These are phyloP conservation scores for Poeciliopsis presidionis DNA, from an alignment of 2,797 vertebrate species.

Conservation along the genomic window DNA sequence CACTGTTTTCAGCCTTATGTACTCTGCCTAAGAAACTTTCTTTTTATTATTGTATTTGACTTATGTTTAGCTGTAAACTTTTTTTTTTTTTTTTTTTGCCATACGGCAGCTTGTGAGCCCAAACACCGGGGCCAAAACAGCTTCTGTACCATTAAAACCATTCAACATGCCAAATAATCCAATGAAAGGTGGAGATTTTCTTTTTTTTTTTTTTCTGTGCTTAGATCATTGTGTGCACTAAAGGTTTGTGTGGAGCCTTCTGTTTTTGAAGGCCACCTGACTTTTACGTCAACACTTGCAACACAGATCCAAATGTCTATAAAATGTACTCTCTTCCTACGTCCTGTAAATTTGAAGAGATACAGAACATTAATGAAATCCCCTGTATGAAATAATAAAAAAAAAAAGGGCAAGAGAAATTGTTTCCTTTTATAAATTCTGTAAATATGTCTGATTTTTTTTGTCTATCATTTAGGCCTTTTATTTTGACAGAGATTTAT, in stretches of 20 bases:
- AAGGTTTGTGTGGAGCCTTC: slow-evolving; percentile 27
- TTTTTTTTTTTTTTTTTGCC: slow-evolving; percentile 33
- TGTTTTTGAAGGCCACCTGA: slow-evolving; percentile 48
- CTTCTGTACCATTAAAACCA: slow-evolving; percentile 32
- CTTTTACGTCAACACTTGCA: slow-evolving; percentile 39
- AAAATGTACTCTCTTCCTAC: slow-evolving; percentile 42
- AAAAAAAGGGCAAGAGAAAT: slow-evolving; percentile 57
- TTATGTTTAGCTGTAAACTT: slow-evolving; percentile 52
- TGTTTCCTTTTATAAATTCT: slow-evolving; percentile 78
- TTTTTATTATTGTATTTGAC: slow-evolving; percentile 7
- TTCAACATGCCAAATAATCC: slow-evolving; percentile 55
- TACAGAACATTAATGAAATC: slow-evolving; percentile 36
- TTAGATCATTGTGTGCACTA: slow-evolving; percentile 31
- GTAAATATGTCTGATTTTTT: slow-evolving; percentile 82
- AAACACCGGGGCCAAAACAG: slow-evolving; percentile 39
- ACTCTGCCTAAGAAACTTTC: slow-evolving; percentile 40
- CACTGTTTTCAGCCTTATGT: slow-evolving; percentile 65
- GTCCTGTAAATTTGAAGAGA: slow-evolving; percentile 31
- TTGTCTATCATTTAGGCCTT: slow-evolving; percentile 82
- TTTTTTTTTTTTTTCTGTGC: slow-evolving; percentile 1
- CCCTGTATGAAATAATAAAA: slow-evolving; percentile 6
- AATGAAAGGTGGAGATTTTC: slow-evolving; percentile 29
- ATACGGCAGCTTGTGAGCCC: slow-evolving; percentile 69
- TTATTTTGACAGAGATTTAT: slow-evolving; percentile 85
- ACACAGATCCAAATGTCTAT: slow-evolving; percentile 47